Base-by-base conservation (phyloP, 2,888 invertebrate genomes). In the Argynnis bischoffii region DNA sequence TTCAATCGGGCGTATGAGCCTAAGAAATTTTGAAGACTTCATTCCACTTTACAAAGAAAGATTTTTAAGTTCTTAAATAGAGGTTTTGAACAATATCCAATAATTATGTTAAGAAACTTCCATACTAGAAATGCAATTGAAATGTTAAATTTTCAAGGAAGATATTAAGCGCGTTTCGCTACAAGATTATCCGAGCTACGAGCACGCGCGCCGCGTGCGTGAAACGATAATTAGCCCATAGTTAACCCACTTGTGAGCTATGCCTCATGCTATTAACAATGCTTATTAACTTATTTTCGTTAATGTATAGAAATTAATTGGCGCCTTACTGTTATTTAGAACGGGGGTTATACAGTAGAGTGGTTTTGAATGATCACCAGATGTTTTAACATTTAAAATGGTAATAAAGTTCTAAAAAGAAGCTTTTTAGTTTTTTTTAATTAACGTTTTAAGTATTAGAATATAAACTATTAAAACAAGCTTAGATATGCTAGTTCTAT, bases 161-260 rank as follows among this genome's bases (percentile, higher is more conserved):
- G 59, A 55, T 55, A 60, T 60, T 26, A 50, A 55, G 60, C 66
- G 55, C 66, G 54, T 55, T 63, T 63, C 63, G 55, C 54, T 63
- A 61, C 35, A 51, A 61, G 61, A 61, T 61, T 51, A 63, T 26
- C 47, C 61, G 21, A 63, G 63, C 47, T 54, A 15, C 14, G 63
- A 57, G 53, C 26, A 18, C 63, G 54, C 26, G 66, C 61, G 59
- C 74, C 68, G 35, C 53, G 75, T 75, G 78, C 81, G 81, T 81
- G 78, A 80, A 80, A 73, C 75, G 72, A 76, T 80, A 83, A 82
- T 83, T 84, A 81, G 78, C 80, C 77, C 79, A 81, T 79, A 77
- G 79, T 81, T 79, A 81, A 76, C 83, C 81, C 72, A 81, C 79
- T 79, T 69, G 67, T 70, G 66, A 75, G 61, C 59, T 63, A 72